Conservation (phyloP, 2,113 vertebrate species). For the Lophura nycthemera region DNA sequence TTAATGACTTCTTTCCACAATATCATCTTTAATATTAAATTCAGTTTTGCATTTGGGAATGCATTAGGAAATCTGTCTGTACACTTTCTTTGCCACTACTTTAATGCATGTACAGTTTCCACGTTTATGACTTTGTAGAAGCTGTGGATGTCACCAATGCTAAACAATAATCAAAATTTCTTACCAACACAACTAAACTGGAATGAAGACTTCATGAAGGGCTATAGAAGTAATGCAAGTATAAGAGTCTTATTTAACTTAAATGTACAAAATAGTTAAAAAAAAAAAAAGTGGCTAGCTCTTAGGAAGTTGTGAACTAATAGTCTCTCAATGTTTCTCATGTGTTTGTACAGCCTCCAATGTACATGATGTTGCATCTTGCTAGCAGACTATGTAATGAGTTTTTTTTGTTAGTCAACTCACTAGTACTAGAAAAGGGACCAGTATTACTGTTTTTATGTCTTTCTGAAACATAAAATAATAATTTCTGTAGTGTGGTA, state of each 20-base stretch:
- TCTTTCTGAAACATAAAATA: background rate
- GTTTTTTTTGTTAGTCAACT: background rate
- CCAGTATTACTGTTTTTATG: background rate
- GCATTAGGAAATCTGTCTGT: background rate
- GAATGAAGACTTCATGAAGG: background rate
- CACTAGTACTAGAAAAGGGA: background rate
- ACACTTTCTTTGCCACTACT: background rate
- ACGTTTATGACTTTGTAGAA: background rate
- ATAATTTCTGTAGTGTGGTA: background rate
- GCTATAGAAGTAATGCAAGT: background rate
- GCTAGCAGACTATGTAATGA: background rate
- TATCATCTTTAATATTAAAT: background rate
- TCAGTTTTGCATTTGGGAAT: background rate
- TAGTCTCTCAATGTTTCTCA: background rate
- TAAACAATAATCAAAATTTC: background rate
- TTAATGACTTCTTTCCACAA: background rate
- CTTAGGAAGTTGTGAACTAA: background rate
- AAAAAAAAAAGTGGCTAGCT: background rate
- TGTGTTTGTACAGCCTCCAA: background rate
- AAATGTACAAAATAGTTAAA: background rate
- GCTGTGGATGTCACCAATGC: no score
- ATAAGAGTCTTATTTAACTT: background rate
- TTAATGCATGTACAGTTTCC: background rate
- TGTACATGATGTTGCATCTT: background rate
- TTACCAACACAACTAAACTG: background rate